Evolutionary conservation across 2,113 vertebrate species (phyloP).

Genomic region (Tyto alba): DNA sequence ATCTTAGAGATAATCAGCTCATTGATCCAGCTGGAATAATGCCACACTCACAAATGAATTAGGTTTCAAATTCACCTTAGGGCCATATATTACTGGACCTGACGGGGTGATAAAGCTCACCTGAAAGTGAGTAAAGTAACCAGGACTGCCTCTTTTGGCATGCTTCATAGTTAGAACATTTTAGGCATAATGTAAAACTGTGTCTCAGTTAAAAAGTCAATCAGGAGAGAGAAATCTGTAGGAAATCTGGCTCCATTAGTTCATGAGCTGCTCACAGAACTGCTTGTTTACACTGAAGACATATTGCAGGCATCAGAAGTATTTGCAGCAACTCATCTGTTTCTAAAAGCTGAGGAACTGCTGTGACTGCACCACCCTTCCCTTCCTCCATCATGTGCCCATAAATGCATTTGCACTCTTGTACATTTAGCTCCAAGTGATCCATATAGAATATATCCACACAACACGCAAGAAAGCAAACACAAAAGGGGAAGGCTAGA

Average conservation of each 20-base stretch:
- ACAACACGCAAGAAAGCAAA: neutral
- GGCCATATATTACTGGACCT: neutral
- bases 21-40: neutral
- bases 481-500: neutral
- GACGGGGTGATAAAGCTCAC: rapidly evolving
- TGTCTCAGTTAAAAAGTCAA: neutral
- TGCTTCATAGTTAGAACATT: neutral
- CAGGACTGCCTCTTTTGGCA: neutral
- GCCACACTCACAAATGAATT: neutral
- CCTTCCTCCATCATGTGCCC: neutral
- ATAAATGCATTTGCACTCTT: neutral
- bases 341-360: neutral
- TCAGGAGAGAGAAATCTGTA: constrained; percentile 2
- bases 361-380: neutral
- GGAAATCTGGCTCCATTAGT: constrained; percentile 38
- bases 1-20: neutral
- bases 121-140: neutral
- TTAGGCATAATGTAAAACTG: neutral
- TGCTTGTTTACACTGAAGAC: constrained; percentile 8
- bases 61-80: neutral
- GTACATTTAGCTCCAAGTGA: neutral
- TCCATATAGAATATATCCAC: neutral
- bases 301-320: constrained; percentile 38
- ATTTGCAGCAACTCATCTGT: neutral
- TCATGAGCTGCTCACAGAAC: constrained; percentile 33